phyloP scores from a whole-genome alignment of 1,140 invertebrate species.

The Physella acuta region DNA sequence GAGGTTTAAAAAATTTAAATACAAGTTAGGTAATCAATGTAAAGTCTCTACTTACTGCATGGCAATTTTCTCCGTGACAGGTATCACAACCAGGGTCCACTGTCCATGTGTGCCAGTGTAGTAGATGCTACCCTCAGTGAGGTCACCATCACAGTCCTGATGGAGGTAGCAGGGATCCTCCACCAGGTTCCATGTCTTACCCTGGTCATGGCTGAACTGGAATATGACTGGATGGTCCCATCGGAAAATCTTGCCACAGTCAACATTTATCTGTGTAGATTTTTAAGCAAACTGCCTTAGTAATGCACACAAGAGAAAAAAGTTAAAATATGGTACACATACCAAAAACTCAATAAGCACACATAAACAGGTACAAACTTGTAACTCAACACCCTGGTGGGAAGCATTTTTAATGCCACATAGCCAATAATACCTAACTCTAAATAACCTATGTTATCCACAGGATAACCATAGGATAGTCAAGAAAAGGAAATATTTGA shows the following conservation, averaged over 20 bases:
- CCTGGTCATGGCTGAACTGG: conserved; percentile 52
- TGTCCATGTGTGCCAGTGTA: conserved; percentile 56
- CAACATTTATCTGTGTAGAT: conserved; percentile 57
- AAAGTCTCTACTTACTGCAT: conserved; percentile 55
- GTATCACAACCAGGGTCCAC: conserved; percentile 52
- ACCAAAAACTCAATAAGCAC: not conserved
- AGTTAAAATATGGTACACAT: not conserved
- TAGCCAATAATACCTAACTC: too few species aligned
- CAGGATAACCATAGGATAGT: too few species aligned
- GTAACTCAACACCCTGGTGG: too few species aligned
- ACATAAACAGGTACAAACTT: too few species aligned
- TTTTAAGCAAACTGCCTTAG: not conserved
- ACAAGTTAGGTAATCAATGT: too few species aligned
- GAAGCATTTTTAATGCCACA: too few species aligned
- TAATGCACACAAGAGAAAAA: not conserved
- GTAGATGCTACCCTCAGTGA: conserved; percentile 54
- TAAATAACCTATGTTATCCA: too few species aligned
- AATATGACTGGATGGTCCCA: conserved; percentile 52
- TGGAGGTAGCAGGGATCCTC: conserved; percentile 53
- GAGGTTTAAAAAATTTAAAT: too few species aligned
- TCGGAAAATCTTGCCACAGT: conserved; percentile 52
- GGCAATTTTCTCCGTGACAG: conserved; percentile 45
- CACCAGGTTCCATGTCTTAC: conserved; percentile 49
- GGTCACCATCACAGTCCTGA: conserved; percentile 44
- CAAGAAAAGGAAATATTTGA: too few species aligned